Percentiles rank a stretch among this genome's conserved stretches.
Conservation (phyloP, 2,113 vertebrate species). For the Ammodytes dubius region DNA sequence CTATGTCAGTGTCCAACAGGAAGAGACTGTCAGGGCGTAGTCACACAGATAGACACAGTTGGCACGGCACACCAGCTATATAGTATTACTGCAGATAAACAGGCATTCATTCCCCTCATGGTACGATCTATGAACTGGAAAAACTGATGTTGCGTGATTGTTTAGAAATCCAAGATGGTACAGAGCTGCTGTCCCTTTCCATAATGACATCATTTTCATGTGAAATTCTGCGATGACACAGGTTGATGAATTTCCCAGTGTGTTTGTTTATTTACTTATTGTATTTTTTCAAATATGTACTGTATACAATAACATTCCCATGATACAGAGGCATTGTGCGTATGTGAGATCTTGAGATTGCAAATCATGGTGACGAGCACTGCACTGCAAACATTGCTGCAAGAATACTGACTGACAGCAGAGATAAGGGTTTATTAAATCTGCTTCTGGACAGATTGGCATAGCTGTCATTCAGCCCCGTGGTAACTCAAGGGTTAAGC, state of each 20-base stretch:
- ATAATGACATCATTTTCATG: conserved; percentile 19
- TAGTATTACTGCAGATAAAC: conserved; percentile 23
- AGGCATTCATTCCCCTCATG: conserved; percentile 5
- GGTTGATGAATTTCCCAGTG: conserved; percentile 30
- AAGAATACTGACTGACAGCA: background rate
- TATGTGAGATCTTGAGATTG: background rate
- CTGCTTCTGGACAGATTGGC: background rate
- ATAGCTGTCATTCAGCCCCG: background rate
- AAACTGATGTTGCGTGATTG: conserved; percentile 1
- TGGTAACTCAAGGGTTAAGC: background rate
- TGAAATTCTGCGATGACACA: background rate
- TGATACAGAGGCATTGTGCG: background rate
- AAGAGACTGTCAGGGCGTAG: conserved; percentile 49
- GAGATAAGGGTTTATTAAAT: conserved; percentile 1
- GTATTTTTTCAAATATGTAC: background rate
- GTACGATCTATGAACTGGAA: conserved; percentile 22
- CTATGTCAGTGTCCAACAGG: conserved; percentile 57
- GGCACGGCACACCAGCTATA: conserved; percentile 14
- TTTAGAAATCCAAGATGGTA: conserved; percentile 39
- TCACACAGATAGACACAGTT: conserved; percentile 33
- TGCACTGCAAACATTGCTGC: background rate
- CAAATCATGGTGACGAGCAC: background rate
- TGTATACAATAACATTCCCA: background rate
- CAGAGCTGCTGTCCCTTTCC: background rate
- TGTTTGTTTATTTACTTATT: conserved; percentile 5